Percentiles rank a stretch among this genome's conserved stretches.
These are phyloP conservation scores for Notoglanidium macrostoma DNA, from an alignment of 2,797 vertebrate species.

Conservation along the genomic window DNA sequence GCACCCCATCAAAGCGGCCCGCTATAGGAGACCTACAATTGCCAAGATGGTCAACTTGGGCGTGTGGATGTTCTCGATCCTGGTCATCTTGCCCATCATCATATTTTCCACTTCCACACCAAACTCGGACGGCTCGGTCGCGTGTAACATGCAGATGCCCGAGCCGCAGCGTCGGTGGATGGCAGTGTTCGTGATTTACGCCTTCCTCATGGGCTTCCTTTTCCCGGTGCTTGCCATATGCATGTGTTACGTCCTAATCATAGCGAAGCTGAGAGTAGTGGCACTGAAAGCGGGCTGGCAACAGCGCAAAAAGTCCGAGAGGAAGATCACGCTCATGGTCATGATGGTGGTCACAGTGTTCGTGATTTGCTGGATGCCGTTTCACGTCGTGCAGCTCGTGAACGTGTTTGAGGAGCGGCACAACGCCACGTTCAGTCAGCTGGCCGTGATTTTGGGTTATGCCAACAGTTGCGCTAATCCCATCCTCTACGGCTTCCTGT, in stretches of 20 bases:
- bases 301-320: conserved; percentile 86
- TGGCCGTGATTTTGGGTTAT: conserved; percentile 86
- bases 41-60: conserved; percentile 88
- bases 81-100: conserved; percentile 88
- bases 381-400: conserved; percentile 88
- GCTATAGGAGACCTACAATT: conserved; percentile 86
- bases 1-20: conserved; percentile 88
- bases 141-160: conserved; percentile 91
- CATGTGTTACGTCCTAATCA: conserved; percentile 89
- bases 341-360: conserved; percentile 92
- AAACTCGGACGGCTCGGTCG: conserved; percentile 86
- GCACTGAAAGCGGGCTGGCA: conserved; percentile 91
- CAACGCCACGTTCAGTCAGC: conserved; percentile 87
- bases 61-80: conserved; percentile 86
- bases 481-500: conserved; percentile 88
- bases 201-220: conserved; percentile 89
- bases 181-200: conserved; percentile 86
- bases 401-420: conserved; percentile 85
- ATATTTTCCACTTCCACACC: conserved; percentile 85
- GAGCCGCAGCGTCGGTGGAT: conserved; percentile 85
- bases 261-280: conserved; percentile 87
- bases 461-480: conserved; percentile 91
- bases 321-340: conserved; percentile 91
- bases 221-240: conserved; percentile 89
- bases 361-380: conserved; percentile 93